phyloP scores from a whole-genome alignment of 2,797 vertebrate species.

The Mormyrops attenuatus region DNA sequence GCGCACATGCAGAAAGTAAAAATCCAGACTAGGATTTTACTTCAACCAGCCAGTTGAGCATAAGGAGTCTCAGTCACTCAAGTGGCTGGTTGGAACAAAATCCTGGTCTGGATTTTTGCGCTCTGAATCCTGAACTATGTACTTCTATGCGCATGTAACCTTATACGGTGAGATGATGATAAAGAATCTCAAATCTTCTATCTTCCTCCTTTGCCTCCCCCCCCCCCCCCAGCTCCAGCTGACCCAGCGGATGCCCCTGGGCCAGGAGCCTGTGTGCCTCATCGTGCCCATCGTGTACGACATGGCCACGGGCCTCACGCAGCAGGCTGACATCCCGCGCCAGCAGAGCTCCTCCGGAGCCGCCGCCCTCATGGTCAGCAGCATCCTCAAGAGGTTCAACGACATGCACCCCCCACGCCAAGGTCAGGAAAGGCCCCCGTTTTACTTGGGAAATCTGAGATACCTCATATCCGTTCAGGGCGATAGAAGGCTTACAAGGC shows the following conservation, averaged over 20 bases:
- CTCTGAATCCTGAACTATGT: background rate
- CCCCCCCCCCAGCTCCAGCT: slow-evolving; percentile 76
- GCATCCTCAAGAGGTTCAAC: slow-evolving; percentile 96
- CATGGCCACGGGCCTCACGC: slow-evolving; percentile 94
- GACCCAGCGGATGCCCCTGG: slow-evolving; percentile 86
- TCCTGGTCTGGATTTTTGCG: background rate
- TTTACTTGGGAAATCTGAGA: background rate
- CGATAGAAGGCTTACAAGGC: background rate
- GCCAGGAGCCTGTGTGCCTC: slow-evolving; percentile 92
- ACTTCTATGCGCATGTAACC: background rate
- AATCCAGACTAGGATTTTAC: background rate
- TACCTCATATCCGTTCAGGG: background rate
- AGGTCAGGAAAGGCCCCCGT: slow-evolving; percentile 66
- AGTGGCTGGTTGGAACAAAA: background rate
- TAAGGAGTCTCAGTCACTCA: background rate
- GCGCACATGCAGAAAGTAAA: background rate
- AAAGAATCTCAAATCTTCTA: background rate
- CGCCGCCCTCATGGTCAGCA: slow-evolving; percentile 94
- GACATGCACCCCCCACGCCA: slow-evolving; percentile 90
- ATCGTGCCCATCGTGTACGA: slow-evolving; percentile 99
- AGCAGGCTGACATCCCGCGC: slow-evolving; percentile 97
- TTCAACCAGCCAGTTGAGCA: background rate
- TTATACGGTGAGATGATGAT: background rate
- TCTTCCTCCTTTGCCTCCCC: background rate
- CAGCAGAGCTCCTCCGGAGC: slow-evolving; percentile 96